These are phyloP conservation scores for Drosophila malerkotliana DNA, from an alignment of 1,140 invertebrate species.

Conservation along the genomic window DNA sequence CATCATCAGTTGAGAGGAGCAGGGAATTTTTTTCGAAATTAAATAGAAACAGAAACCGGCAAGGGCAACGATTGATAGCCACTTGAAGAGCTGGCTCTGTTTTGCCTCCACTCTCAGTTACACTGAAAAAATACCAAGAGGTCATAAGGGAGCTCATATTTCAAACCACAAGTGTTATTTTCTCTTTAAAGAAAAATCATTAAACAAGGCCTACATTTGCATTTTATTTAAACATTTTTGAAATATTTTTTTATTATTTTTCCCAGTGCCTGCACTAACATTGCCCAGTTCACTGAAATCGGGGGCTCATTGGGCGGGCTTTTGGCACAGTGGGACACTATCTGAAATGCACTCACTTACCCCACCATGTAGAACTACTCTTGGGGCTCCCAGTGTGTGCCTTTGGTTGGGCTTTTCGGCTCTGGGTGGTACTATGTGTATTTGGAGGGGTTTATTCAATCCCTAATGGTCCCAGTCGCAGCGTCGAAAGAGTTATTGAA, in stretches of 20 bases:
- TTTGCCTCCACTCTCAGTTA: slow-evolving; percentile 11
- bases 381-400: slow-evolving; percentile 44
- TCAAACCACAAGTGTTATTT: too few species aligned
- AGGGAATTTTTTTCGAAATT: slow-evolving; percentile 14
- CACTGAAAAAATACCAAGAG: slow-evolving; percentile 12
- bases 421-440: slow-evolving; percentile 15
- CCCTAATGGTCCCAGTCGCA: slow-evolving; percentile 66
- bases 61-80: slow-evolving; percentile 79
- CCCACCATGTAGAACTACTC: slow-evolving; percentile 12
- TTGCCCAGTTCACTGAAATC: slow-evolving; percentile 32
- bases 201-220: background rate
- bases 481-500: slow-evolving; percentile 81
- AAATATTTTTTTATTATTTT: background rate
- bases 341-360: slow-evolving; percentile 12
- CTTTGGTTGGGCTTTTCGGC: slow-evolving; percentile 30
- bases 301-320: slow-evolving; percentile 61
- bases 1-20: slow-evolving; percentile 54
- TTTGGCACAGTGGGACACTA: slow-evolving; percentile 76
- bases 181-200: background rate
- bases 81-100: slow-evolving; percentile 55
- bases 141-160: too few species aligned
- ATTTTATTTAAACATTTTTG: too few species aligned
- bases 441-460: slow-evolving; percentile 25
- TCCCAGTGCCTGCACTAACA: slow-evolving; percentile 28
- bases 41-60: slow-evolving; percentile 55